Base-by-base conservation (phyloP, 2,888 invertebrate genomes). In the Mythimna pallens region DNA sequence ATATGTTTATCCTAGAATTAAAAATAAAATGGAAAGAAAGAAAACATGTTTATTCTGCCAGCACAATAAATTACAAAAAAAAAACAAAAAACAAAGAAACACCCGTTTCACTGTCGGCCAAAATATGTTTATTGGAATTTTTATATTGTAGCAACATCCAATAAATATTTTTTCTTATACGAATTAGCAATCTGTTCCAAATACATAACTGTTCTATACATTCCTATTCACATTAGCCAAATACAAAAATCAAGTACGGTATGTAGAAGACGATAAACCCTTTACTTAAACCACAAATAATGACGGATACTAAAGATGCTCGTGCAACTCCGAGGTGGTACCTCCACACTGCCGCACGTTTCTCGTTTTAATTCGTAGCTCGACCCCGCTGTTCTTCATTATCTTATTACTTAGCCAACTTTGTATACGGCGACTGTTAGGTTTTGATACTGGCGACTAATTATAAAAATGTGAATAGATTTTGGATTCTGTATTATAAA, bases 331-430 rank as follows among this genome's bases (percentile, higher is more conserved):
- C 36, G 70, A 71, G 78, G 81, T 79, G 86, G 77, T 79, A 70
- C 86, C 93, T 75, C 80, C 47, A 52, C 47, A 76, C 74, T 88
- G 85, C 89, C 80, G 86, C 90, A 84, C 90, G 77, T 87, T 71
- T 91, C 92, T 91, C 92, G 93, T 95, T 95, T 96, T 95, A 96
- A 96, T 96, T 96, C 95, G 93, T 92, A 93, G 89, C 93, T 93
- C 94, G 93, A 94, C 95, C 94, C 93, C 94, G 93, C 90, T 92
- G 94, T 94, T 95, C 95, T 95, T 96, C 96, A 96, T 96, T 95
- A 96, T 95, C 96, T 96, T 96, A 95, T 96, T 96, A 96, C 95
- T 95, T 95, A 95, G 95, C 94, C 86, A 96, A 96, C 93, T 96
- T 96, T 89, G 84, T 91, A 79, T 77, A 92, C 83, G 20, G 73